Conservation (phyloP, 2,888 invertebrate genomes). For the Acleris literana region DNA sequence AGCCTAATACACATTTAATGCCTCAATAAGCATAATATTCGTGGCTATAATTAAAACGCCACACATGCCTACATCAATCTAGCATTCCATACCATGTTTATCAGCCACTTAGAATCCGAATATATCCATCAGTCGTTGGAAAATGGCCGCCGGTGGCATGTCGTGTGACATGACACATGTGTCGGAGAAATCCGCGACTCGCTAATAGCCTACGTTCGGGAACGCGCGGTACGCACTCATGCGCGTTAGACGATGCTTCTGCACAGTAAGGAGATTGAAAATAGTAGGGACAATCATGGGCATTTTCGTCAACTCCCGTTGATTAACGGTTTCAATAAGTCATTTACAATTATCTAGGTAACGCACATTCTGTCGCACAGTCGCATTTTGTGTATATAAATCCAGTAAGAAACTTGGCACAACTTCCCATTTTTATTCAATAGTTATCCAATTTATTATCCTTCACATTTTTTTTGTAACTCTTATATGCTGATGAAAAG, state of each 20-base stretch:
- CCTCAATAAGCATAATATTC: conserved; percentile 4
- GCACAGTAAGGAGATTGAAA: neutral
- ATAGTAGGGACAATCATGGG: neutral
- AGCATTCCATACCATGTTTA: conserved; percentile 4
- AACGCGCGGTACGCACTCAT: conserved; percentile 12
- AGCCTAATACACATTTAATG: neutral
- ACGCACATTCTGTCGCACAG: too few relatives aligned
- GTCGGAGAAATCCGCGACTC: conserved; percentile 30
- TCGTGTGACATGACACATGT: conserved; percentile 22
- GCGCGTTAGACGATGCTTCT: conserved; percentile 11
- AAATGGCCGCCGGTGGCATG: conserved; percentile 7
- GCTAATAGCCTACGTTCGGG: conserved; percentile 28
- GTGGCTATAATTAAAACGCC: conserved; percentile 21
- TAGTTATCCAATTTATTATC: too few relatives aligned
- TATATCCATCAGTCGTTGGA: conserved; percentile 26
- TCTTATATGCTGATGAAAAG: too few relatives aligned
- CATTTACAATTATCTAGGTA: too few relatives aligned
- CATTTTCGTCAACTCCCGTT: too few relatives aligned
- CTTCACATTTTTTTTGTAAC: too few relatives aligned
- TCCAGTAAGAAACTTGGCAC: neutral
- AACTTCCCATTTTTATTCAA: neutral
- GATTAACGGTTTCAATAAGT: too few relatives aligned
- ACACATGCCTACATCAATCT: conserved; percentile 17
- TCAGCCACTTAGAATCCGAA: conserved; percentile 10
- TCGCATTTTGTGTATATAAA: too few relatives aligned